Conservation (phyloP, 1,140 invertebrate species). For the Paraescarpia echinospica region DNA sequence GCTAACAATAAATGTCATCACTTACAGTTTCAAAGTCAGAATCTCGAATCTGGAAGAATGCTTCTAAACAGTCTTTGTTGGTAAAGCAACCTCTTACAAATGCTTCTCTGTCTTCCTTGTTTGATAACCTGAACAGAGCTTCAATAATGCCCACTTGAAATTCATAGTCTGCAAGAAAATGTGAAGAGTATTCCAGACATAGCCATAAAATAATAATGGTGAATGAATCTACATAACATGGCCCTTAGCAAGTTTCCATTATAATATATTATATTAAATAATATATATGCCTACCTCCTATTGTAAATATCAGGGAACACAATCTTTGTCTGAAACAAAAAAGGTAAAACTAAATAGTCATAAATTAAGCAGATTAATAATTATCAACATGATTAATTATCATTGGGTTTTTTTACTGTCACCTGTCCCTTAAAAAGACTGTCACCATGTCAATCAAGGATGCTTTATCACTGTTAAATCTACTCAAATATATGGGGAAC, state of each 20-base stretch:
- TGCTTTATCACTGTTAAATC: background rate
- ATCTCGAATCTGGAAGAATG: conserved; percentile 41
- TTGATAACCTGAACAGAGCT: conserved; percentile 44
- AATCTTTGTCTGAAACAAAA: background rate
- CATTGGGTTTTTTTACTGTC: no score
- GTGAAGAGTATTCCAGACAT: background rate
- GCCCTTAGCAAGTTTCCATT: no score
- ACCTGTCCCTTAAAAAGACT: no score
- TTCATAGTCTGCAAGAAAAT: conserved; percentile 42
- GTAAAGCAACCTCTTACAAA: conserved; percentile 29
- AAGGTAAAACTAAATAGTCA: background rate
- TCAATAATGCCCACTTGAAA: conserved; percentile 49
- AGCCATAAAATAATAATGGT: background rate
- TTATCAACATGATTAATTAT: background rate
- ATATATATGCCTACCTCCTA: background rate
- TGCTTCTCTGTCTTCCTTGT: conserved; percentile 35
- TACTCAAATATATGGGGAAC: background rate
- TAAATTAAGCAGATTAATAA: background rate
- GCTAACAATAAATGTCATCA: conserved; percentile 7
- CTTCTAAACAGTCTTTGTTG: conserved; percentile 20
- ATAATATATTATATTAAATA: no score
- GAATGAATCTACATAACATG: background rate
- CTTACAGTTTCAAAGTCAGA: conserved; percentile 50
- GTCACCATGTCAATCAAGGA: no score
- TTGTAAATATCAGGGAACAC: background rate